Conservation (phyloP, 1,140 invertebrate genomes). For the Zophobas morio region DNA sequence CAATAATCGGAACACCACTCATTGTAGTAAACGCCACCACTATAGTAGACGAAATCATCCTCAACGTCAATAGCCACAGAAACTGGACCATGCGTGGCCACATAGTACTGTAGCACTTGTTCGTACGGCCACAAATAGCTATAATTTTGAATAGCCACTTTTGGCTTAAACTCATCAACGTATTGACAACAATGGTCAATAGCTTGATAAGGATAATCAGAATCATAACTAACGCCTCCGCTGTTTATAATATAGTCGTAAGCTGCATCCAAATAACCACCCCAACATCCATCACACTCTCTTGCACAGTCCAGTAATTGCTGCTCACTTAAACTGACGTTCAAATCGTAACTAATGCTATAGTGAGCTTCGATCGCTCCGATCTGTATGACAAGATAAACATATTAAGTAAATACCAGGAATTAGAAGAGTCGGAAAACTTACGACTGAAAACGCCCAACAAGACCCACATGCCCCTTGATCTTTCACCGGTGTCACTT, state of each 20-base stretch:
- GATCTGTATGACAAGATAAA: too few relatives aligned
- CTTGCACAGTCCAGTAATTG: too few relatives aligned
- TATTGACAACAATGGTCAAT: slow-evolving; percentile 22
- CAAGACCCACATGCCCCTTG: slow-evolving; percentile 36
- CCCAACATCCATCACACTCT: too few relatives aligned
- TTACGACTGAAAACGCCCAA: slow-evolving; percentile 28
- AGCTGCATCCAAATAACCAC: too few relatives aligned
- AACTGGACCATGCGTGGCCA: slow-evolving; percentile 90
- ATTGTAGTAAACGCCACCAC: slow-evolving; percentile 67
- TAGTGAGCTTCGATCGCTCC: too few relatives aligned
- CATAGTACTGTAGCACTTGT: slow-evolving; percentile 74
- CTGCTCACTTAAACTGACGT: too few relatives aligned
- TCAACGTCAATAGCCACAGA: slow-evolving; percentile 75
- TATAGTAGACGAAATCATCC: slow-evolving; percentile 69
- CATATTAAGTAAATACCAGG: too few relatives aligned
- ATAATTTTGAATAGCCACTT: slow-evolving; percentile 8
- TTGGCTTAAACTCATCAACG: slow-evolving; percentile 59
- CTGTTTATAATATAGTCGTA: too few relatives aligned
- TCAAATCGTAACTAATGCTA: too few relatives aligned
- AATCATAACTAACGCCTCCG: too few relatives aligned
- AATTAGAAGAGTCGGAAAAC: background rate
- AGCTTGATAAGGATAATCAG: background rate
- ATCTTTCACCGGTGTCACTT: slow-evolving; percentile 8
- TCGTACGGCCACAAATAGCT: slow-evolving; percentile 64
- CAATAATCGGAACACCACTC: slow-evolving; percentile 70